Base-by-base conservation (phyloP, 2,113 vertebrate genomes). In the Candoia aspera region DNA sequence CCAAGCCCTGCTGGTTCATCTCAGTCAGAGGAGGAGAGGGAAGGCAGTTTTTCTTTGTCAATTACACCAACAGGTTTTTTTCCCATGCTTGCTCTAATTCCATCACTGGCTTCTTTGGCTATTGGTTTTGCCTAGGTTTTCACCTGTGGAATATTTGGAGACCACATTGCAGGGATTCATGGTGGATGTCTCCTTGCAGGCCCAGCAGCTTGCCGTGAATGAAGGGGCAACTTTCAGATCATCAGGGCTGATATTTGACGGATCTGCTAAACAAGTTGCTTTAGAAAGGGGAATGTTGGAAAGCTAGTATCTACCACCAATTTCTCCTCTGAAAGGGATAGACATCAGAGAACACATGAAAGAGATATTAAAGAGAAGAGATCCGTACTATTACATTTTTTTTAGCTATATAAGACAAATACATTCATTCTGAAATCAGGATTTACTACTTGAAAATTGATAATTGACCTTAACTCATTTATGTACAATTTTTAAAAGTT, bases 261-360 rank as follows among this genome's bases (percentile, higher is more conserved):
- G 95, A 96, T 96, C 96, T 96, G 95, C 96, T 95, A 91, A 95
- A 55, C 91, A 95, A 92, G 92, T 89, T 96, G 87, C 93, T 96
- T 95, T 94, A 53, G 73, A 60, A 54, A 33, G 94, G 86, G 60
- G 54, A 87, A 89, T 92, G 88, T 93, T 95, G 92, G 94, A 92
- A 92, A 84, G 95, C 91, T 97, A 96, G 97, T 95, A 95, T 53
- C 58, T 94, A 87, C 86, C 91, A 97, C 94, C 89, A 86, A 85
- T 95, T 96, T 96, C 88, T 91, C 87, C 92, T 95, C 95, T 91
- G 84, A 92, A 90, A 87, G 57, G 8, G 57, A 42, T 89, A 60
- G 58, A 90, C 42, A 94, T 26, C 53, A 93, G 91, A 92, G 55
- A 73, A 46, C 2, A 42, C 95, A 79, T 2, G 93, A 92, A 92